phyloP scores from a whole-genome alignment of 2,888 invertebrate species.

The Meliscaeva auricollis region DNA sequence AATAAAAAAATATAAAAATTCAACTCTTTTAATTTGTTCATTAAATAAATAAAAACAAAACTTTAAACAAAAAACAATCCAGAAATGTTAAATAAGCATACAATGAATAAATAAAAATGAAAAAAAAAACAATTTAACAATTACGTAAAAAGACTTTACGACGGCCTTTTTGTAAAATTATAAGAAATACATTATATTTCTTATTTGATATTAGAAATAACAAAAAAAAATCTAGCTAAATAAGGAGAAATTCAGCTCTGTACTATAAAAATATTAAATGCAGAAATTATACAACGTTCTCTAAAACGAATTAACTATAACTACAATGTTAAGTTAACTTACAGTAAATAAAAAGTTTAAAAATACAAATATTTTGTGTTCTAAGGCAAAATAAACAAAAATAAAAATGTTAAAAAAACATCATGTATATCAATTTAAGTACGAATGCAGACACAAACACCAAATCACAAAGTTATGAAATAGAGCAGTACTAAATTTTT shows the following conservation, averaged over 20 bases:
- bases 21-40: constrained; percentile 49
- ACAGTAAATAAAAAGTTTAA: constrained; percentile 10
- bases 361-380: constrained; percentile 59
- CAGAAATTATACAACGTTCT: constrained; percentile 68
- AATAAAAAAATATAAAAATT: constrained; percentile 22
- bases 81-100: constrained; percentile 37
- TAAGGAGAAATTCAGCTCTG: constrained; percentile 62
- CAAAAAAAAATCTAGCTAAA: constrained; percentile 44
- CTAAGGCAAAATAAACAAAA: constrained; percentile 15
- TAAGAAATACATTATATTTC: constrained; percentile 62
- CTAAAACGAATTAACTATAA: constrained; percentile 66
- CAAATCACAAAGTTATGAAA: constrained; percentile 60
- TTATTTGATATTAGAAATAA: constrained; percentile 67
- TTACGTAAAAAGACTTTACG: constrained; percentile 77
- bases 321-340: constrained; percentile 58
- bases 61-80: constrained; percentile 17
- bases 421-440: constrained; percentile 38
- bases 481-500: constrained; percentile 58
- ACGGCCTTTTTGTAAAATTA: constrained; percentile 77
- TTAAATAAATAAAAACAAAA: constrained; percentile 43
- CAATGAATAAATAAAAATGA: constrained; percentile 38
- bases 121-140: constrained; percentile 65
- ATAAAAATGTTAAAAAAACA: constrained; percentile 18
- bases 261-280: constrained; percentile 11
- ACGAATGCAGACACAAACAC: constrained; percentile 40